A percentile compares a stretch with the other conserved stretches of the same genome.
phyloP scores from a whole-genome alignment of 2,797 vertebrate species.

The Agapornis canus region DNA sequence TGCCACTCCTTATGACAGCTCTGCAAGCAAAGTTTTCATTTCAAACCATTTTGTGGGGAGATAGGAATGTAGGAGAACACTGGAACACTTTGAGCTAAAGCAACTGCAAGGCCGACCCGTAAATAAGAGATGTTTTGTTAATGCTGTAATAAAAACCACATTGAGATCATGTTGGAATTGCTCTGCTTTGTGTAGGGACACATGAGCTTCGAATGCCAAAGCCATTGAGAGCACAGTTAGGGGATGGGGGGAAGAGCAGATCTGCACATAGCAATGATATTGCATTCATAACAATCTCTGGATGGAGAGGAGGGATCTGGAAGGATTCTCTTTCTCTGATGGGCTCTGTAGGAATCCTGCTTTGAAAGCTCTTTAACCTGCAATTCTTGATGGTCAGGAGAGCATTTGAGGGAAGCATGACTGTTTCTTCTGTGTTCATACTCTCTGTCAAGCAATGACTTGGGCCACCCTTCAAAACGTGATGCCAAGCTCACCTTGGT shows the following conservation, averaged over 20 bases:
- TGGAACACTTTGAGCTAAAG: slow-evolving; percentile 2
- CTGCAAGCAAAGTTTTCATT: slow-evolving; percentile 71
- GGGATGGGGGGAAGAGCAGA: neutral
- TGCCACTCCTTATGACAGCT: slow-evolving; percentile 73
- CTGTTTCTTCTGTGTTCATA: neutral
- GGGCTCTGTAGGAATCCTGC: neutral
- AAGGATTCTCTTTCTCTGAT: neutral
- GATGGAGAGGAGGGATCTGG: neutral
- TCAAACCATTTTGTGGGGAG: slow-evolving; percentile 64
- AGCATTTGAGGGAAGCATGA: neutral
- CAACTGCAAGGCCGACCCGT: slow-evolving; percentile 5
- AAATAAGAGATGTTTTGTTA: slow-evolving; percentile 59
- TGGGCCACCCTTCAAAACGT: neutral
- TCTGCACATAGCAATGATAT: neutral
- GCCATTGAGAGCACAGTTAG: neutral
- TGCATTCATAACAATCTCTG: neutral
- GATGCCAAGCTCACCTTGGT: neutral
- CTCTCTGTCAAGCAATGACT: neutral
- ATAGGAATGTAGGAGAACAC: slow-evolving; percentile 9
- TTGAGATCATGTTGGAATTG: neutral
- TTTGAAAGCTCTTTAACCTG: neutral
- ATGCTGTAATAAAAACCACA: slow-evolving; percentile 61
- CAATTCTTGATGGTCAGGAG: neutral
- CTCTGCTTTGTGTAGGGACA: neutral
- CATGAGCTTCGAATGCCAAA: neutral